Evolutionary conservation across 2,888 invertebrate species (phyloP).

Genomic region (Drosophila tanythrix): DNA sequence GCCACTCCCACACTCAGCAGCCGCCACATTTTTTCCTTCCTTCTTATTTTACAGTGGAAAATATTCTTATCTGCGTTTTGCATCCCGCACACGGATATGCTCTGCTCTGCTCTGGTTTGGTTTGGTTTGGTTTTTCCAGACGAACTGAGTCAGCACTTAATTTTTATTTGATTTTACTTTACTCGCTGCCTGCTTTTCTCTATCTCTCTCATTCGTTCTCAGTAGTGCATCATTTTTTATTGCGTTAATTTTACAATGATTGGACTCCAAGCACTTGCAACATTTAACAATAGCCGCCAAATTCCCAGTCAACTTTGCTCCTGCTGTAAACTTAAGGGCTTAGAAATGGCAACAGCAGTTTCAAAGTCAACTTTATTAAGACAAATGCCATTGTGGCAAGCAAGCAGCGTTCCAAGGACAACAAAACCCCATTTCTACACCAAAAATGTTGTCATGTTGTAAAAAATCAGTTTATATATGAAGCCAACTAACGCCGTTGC

Average conservation of each 20-base stretch:
- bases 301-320: constrained; percentile 1
- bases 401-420: constrained; percentile 17
- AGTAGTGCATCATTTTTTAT: constrained; percentile 64
- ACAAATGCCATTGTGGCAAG: constrained; percentile 52
- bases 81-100: constrained; percentile 59
- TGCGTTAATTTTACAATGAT: constrained; percentile 74
- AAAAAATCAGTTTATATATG: constrained; percentile 40
- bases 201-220: not conserved
- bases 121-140: constrained; percentile 52
- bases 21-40: not conserved
- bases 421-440: constrained; percentile 45
- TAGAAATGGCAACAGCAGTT: constrained; percentile 19
- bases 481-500: constrained; percentile 3
- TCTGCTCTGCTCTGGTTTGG: constrained; percentile 16
- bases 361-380: constrained; percentile 59
- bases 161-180: constrained; percentile 74
- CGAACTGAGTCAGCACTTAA: constrained; percentile 76
- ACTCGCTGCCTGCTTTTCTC: constrained; percentile 32
- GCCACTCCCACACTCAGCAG: not conserved
- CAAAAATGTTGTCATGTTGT: constrained; percentile 29
- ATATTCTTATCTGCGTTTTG: constrained; percentile 75
- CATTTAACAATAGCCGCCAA: constrained; percentile 29
- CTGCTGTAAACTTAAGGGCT: constrained; percentile 25
- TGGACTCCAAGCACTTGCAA: constrained; percentile 38
- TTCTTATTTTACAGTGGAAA: constrained; percentile 38